Evolutionary conservation across 2,797 vertebrate species (phyloP), one percentile per base, ranked within the genome.

Genomic region (Tiaroga cobitis): DNA sequence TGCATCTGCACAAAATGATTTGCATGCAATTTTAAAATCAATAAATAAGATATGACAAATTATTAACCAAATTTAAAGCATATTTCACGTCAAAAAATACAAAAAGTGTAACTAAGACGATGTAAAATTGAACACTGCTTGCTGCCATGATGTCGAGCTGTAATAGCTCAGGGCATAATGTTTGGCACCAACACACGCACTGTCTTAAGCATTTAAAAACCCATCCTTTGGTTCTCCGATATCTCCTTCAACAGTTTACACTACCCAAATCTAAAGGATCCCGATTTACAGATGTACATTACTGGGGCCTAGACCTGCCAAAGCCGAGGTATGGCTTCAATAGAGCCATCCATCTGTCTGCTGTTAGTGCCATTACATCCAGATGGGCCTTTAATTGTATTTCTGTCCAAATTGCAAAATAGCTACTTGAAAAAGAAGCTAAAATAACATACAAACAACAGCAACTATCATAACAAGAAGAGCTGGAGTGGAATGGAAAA

Each of bases 361-460:
- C 95, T 91, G 96, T 98, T 97, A 98, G 91, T 93, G 93, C 93
- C 96, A 98, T 97, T 97, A 96, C 95, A 97, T 98, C 97, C 97
- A 99, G 97, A 99, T 99, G 97, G 96, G 95, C 94, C 95, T 96
- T 95, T 97, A 98, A 98, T 98, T 98, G 97, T 96, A 95, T 97
- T 98, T 97, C 97, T 94, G 96, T 97, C 97, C 96, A 96, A 98
- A 99, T 98, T 98, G 97, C 96, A 97, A 99, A 98, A 98, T 97
- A 98, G 97, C 97, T 98, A 98, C 97, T 98, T 97, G 96, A 96
- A 95, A 96, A 96, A 96, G 95, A 96, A 96, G 96, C 97, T 98
- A 96, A 98, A 97, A 98, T 98, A 99, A 98, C 97, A 97, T 97
- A 98, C 97, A 99, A 99, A 98, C 97, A 98, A 98, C 97, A 97